Evolutionary conservation across 2,113 vertebrate genomes (phyloP).

Genomic region (Xiphophorus maculatus): DNA sequence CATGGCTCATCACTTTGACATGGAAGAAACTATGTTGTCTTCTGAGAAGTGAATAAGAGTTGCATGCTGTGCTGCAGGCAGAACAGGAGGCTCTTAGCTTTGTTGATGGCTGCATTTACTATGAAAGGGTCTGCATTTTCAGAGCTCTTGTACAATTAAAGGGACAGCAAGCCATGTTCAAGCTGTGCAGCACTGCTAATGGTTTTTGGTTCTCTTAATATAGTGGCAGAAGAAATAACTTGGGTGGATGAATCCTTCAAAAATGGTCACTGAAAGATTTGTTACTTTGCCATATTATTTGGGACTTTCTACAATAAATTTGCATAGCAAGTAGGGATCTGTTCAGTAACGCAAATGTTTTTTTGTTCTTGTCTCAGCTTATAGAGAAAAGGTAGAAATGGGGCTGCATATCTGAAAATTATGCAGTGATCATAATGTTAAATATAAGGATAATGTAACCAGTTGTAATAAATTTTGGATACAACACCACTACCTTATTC

Average conservation of each 20-base stretch:
- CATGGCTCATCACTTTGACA: constrained; percentile 9
- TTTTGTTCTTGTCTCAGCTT: too few species aligned
- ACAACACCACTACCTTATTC: too few species aligned
- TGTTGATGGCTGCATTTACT: not conserved
- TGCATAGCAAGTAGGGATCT: not conserved
- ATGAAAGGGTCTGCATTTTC: not conserved
- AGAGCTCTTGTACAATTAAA: not conserved
- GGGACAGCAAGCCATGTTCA: not conserved
- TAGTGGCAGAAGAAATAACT: too few species aligned
- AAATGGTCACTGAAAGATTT: not conserved
- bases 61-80: constrained; percentile 17
- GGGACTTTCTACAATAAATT: not conserved
- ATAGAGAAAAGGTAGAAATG: too few species aligned
- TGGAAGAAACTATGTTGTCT: constrained; percentile 1
- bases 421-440: too few species aligned
- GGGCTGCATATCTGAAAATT: not conserved
- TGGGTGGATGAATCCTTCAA: too few species aligned
- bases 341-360: too few species aligned
- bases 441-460: too few species aligned
- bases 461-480: too few species aligned
- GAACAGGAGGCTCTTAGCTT: not conserved
- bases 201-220: not conserved
- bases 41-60: constrained; percentile 10
- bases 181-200: not conserved
- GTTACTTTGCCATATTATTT: not conserved